Base-by-base conservation (phyloP, 2,888 invertebrate species). In the Drosophila planitibia region DNA sequence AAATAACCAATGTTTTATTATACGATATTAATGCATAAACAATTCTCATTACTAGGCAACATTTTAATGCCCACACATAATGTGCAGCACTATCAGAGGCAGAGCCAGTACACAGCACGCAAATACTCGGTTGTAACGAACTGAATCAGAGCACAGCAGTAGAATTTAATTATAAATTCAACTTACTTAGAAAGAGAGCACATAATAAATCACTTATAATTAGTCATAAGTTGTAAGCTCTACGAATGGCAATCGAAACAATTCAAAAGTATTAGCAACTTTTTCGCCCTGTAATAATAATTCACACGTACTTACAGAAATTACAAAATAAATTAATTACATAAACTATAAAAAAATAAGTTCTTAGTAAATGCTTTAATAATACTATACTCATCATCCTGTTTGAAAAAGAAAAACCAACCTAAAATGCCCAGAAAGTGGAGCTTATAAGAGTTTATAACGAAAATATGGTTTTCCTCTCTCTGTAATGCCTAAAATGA, bases 21-120 rank as follows among this genome's bases (percentile, higher is more conserved):
- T 55, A 76, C 62, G 35, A 70, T 71, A 79, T 85, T 84, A 89
- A 79, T 82, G 73, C 78, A 81, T 87, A 76, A 70, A 80, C 66
- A 76, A 85, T 86, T 86, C 71, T 85, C 74, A 68, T 89, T 90
- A 88, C 69, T 91, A 92, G 92, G 92, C 85, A 92, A 91, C 83
- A 88, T 92, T 85, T 74, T 93, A 88, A 76, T 91, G 80, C 92
- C 92, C 86, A 82, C 91, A 70, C 93, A 93, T 89, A 93, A 93
- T 90, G 91, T 93, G 68, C 93, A 93, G 76, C 93, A 93, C 86
- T 93, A 93, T 93, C 93, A 93, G 89, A 92, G 93, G 89, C 93
- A 93, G 88, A 92, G 93, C 88, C 92, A 93, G 87, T 93, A 91
- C 85, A 85, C 92, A 63, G 83, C 92, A 69, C 92, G 93, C 88